These are phyloP conservation scores for Plecotus auritus DNA, from an alignment of 2,113 vertebrate genomes.

Conservation along the genomic window DNA sequence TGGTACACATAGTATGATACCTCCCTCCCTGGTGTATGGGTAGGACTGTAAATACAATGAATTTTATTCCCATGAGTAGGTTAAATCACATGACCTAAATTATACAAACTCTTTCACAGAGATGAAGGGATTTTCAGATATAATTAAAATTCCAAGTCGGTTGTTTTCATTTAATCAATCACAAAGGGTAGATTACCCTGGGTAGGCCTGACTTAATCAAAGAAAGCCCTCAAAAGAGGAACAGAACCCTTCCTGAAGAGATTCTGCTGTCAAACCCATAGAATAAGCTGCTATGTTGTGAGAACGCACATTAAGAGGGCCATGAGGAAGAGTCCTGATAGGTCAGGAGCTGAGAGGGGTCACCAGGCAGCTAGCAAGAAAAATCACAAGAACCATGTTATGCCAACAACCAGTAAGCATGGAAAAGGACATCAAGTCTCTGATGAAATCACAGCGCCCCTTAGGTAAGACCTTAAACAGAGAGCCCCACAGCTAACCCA, in stretches of 20 bases:
- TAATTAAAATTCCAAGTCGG: constrained; percentile 1
- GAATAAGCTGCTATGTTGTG: neutral
- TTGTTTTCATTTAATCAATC: neutral
- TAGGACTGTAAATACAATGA: neutral
- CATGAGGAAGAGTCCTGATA: neutral
- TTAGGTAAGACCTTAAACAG: neutral
- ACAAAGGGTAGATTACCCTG: neutral
- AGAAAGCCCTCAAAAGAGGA: neutral
- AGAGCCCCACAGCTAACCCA: neutral
- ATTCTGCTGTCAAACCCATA: neutral
- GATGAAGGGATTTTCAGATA: neutral
- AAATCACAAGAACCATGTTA: neutral
- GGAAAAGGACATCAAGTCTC: neutral
- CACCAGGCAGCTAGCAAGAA: neutral
- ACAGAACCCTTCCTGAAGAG: neutral
- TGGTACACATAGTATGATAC: neutral
- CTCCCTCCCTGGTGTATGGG: neutral
- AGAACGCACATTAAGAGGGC: neutral
- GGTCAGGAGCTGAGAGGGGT: neutral
- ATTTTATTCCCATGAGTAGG: neutral
- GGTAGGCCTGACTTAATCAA: neutral
- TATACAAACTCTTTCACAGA: neutral
- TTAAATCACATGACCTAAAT: neutral
- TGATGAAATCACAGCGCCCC: neutral
- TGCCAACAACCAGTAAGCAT: neutral